Percentiles rank a stretch among this genome's conserved stretches.
Evolutionary conservation across 2,888 invertebrate species (phyloP).

Genomic region (Tribolium freemani): DNA sequence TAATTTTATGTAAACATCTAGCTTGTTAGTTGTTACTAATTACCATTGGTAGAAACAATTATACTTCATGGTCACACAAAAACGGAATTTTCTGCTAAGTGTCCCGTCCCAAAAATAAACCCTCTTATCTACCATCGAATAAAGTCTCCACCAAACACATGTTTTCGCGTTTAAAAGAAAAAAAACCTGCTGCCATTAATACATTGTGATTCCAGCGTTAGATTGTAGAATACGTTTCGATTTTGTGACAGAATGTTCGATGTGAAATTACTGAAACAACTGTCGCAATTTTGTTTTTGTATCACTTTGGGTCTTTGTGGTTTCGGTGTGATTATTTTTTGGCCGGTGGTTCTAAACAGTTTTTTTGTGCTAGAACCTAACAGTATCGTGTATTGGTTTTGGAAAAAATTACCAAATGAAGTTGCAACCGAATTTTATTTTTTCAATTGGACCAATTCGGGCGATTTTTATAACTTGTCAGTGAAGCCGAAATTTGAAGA

Average conservation of each 20-base stretch:
- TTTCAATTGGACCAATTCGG: conserved; percentile 87
- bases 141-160: too few species aligned
- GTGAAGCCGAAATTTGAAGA: conserved; percentile 72
- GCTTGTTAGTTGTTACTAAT: too few species aligned
- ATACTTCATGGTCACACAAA: too few species aligned
- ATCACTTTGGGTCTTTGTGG: background rate
- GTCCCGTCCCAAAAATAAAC: too few species aligned
- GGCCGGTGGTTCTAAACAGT: background rate
- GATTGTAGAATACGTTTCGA: too few species aligned
- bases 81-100: too few species aligned
- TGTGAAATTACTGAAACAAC: background rate
- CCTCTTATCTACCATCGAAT: too few species aligned
- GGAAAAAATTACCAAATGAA: conserved; percentile 78
- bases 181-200: too few species aligned
- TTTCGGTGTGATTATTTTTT: background rate
- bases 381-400: conserved; percentile 60
- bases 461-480: conserved; percentile 72
- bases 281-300: background rate
- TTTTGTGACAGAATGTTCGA: background rate
- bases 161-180: too few species aligned
- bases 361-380: background rate
- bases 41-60: too few species aligned
- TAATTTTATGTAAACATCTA: too few species aligned
- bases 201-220: too few species aligned
- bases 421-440: conserved; percentile 78